Evolutionary conservation across 2,888 invertebrate species (phyloP).

Genomic region (Ornithoptera priamus): DNA sequence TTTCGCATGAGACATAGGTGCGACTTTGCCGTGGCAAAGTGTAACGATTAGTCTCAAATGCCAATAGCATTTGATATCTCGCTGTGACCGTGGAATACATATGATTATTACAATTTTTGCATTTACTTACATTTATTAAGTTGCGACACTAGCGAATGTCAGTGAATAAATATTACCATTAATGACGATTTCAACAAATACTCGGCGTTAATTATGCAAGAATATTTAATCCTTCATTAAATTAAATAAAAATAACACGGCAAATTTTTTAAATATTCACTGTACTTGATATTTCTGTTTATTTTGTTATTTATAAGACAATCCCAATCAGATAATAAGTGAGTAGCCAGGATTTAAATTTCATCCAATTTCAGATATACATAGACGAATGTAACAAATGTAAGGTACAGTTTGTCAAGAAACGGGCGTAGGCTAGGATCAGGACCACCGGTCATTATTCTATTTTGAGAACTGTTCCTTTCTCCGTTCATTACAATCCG

Average conservation of each 20-base stretch:
- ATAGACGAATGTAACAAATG: background rate
- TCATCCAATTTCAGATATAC: background rate
- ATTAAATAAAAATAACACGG: background rate
- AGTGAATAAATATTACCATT: constrained; percentile 40
- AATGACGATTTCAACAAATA: constrained; percentile 40
- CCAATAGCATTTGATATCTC: constrained; percentile 12
- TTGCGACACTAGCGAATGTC: constrained; percentile 42
- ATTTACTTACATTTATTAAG: constrained; percentile 39
- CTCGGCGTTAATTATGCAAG: background rate
- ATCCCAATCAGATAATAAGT: too few relatives aligned
- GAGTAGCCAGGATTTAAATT: background rate
- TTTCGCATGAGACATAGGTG: constrained; percentile 45
- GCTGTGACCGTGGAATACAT: constrained; percentile 24
- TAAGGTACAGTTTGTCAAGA: constrained; percentile 43
- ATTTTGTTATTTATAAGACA: too few relatives aligned
- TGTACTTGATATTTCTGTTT: too few relatives aligned
- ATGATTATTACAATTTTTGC: constrained; percentile 37
- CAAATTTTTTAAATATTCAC: too few relatives aligned
- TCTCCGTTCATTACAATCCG: constrained; percentile 57
- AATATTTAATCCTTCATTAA: background rate
- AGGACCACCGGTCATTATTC: constrained; percentile 62
- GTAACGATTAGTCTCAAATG: constrained; percentile 31
- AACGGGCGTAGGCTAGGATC: constrained; percentile 54
- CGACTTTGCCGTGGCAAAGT: constrained; percentile 42
- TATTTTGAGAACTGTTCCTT: constrained; percentile 70